Evolutionary conservation across 2,113 vertebrate species (phyloP), one percentile per base, ranked within the genome.

Genomic region (Passer domesticus): DNA sequence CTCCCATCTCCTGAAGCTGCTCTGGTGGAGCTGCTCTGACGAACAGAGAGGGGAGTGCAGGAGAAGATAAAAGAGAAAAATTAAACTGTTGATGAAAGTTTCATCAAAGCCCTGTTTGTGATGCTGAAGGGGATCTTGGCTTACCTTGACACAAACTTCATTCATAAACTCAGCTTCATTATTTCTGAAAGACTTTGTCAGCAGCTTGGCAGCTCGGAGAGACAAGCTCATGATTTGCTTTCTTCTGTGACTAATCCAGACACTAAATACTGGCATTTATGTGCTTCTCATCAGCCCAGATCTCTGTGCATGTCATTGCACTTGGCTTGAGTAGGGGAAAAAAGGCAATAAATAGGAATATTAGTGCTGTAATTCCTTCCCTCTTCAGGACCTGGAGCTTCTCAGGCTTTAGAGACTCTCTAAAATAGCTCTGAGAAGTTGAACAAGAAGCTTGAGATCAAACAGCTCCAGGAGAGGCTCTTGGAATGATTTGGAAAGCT

Each of bases 11-110:
- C 74, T 27, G 5, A 4, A 15, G 66, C 56, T 28, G 41, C 53
- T 9, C 50, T 28, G 16, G 58, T 8, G 8, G 41, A 8, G 88
- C 93, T 43, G 85, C 77, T 91, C 46, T 27, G 49, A 30, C 46
- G 50, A 53, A 16, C 7, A 30, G 50, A 46, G 75, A 82, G 35
- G 59, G 46, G 47, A 63, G 43, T 1, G n/a, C 16, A 23, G 91
- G 55, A 52, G 56, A 58, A 95, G 94, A 96, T 94, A 82, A 95
- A 96, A 97, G 92, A 78, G 97, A 96, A 96, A 96, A 95, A 95
- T 90, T 46, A 86, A 96, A 93, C 78, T 35, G 18, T 76, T 91
- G 15, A 83, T 96, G 95, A 95, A 97, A 95, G 41, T 95, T 96
- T 92, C 78, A 95, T 97, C 96, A 96, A 95, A 97, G 89, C 9